Evolutionary conservation across 2,888 invertebrate genomes (phyloP).

Genomic region (Graphium colonna): DNA sequence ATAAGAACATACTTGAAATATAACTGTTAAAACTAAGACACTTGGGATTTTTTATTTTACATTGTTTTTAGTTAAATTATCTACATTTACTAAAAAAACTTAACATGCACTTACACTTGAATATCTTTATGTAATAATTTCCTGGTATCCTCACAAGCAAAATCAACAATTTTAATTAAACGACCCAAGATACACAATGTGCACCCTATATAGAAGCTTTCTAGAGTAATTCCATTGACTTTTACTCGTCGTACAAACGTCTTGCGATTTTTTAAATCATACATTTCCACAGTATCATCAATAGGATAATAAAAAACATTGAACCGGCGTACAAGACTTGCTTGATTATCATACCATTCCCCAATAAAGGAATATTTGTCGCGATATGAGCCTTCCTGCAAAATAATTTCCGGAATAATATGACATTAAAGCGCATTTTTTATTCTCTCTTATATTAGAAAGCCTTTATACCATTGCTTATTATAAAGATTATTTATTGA

Average conservation of each 20-base stretch:
- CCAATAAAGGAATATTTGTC: conserved; percentile 83
- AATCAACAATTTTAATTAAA: conserved; percentile 85
- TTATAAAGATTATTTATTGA: neutral
- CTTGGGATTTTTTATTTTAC: conserved; percentile 1
- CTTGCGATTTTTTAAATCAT: conserved; percentile 82
- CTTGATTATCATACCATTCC: conserved; percentile 93
- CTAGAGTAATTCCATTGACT: conserved; percentile 82
- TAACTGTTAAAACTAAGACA: too few species aligned
- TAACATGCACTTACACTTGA: conserved; percentile 77
- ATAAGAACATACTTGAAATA: neutral
- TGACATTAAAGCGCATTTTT: neutral
- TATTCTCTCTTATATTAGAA: neutral
- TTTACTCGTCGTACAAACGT: conserved; percentile 84
- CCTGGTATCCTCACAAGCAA: conserved; percentile 85
- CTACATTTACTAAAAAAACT: neutral
- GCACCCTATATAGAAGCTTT: conserved; percentile 87
- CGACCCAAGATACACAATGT: conserved; percentile 86
- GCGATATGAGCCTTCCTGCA: conserved; percentile 70
- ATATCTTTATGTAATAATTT: conserved; percentile 81
- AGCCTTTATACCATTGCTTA: conserved; percentile 9
- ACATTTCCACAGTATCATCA: conserved; percentile 91
- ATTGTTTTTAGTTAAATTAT: conserved; percentile 1
- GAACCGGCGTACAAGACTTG: conserved; percentile 86
- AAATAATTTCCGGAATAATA: conserved; percentile 2
- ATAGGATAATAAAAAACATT: conserved; percentile 87